Evolutionary conservation across 2,888 invertebrate species (phyloP), one percentile per base, ranked within the genome.

Genomic region (Tryphoninae sp.): DNA sequence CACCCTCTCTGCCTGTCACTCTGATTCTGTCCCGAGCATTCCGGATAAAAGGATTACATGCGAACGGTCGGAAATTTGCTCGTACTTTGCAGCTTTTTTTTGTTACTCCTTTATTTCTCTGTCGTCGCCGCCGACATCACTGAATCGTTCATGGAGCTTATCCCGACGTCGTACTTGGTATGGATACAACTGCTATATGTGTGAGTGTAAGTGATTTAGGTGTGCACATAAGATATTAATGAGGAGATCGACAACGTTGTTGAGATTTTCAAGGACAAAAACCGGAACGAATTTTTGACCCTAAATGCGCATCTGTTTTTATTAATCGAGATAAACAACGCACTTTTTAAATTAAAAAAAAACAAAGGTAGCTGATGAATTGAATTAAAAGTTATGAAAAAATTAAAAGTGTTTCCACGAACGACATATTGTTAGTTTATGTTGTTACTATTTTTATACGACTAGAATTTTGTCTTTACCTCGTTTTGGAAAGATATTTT

Each of bases 41-140:
- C 73, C 55, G 79, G 76, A 73, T 82, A 73, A 79, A 79, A 64
- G 76, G 82, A 82, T 79, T 82, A 79, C 76, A 76, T 33, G 33
- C 68, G 69, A 68, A 73, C 73, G 62, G 76, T 76, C 78, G 75
- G 62, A 78, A 82, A 82, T 82, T 82, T 79, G 72, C 78, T 76
- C 67, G 55, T 78, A 82, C 82, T 68, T 79, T 72, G 72, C 62
- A 82, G 75, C 67, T 67, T 79, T 69, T 79, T 61, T 42, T 65
- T 23, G 33, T 13, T 9, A 22, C 23, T 26, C 45, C 23, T 8
- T 64, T 64, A 53, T 22, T 26, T 59, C 23, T 8, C 40, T 64
- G 53, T 22, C 33, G 51, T 80, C 51, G 2, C n/a, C 16, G 4
- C 40, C 64, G 58, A 33, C 45, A 23, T 40, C 19, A 51, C 42